Base-by-base conservation (phyloP, 1,140 invertebrate species). In the Bombus soroeensis region DNA sequence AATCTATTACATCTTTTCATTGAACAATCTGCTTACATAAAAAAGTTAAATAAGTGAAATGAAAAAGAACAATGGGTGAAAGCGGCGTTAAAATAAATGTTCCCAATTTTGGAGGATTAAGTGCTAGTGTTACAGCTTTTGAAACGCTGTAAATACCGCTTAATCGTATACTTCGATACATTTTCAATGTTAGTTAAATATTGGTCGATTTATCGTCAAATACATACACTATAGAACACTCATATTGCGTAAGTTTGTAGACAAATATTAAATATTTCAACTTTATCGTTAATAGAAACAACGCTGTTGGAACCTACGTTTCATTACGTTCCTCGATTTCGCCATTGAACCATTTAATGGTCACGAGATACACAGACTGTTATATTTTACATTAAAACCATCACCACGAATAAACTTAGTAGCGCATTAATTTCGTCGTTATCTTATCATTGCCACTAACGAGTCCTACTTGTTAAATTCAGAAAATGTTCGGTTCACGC, bases 401-500 rank as follows among this genome's bases (percentile, higher is more conserved):
- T 84, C 75, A 47, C 39, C 37, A 15, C 37, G 43, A 59, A 66
- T 25, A 32, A 78, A 71, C 82, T 28, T 22, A 72, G 57, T 64
- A 18, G 39, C n/a, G 32, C 75, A 85, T 85, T 85, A 80, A 80
- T 80, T 80, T 43, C 5, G 37, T 25, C 76, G 68, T 62, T 85
- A 85, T 85, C 83, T 85, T 85, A 85, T 85, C 83, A 25, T 12
- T 5, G 39, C 47, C 37, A 75, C 80, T 78, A 88, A 89, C 79
- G 79, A 89, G 87, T 79, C 70, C 64, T 32, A 80, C 62, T 82
- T 68, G 87, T 64, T 83, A 72, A 82, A 79, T 74, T 70, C 43
- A 66, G 83, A 79, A 74, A 88, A 75, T 81, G 79, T 64, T 77
- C 47, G 76, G 57, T 37, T 39, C 32, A 68, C 59, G 34, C 43